phyloP scores from a whole-genome alignment of 2,797 vertebrate genomes.

The Gallinago solitaria region DNA sequence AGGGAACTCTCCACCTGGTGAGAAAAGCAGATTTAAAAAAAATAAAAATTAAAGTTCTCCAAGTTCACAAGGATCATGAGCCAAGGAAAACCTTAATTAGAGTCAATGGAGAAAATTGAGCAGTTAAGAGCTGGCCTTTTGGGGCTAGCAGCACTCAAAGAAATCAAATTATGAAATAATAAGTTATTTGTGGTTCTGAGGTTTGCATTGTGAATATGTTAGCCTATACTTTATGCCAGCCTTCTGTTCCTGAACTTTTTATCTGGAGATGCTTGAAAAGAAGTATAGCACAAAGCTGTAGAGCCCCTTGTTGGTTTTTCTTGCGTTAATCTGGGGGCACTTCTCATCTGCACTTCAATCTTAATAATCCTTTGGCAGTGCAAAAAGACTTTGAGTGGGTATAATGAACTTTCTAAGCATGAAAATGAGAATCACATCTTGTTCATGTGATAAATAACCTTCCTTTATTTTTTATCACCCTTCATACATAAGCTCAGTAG shows the following conservation, averaged over 20 bases:
- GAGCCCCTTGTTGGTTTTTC: background rate
- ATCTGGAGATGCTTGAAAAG: background rate
- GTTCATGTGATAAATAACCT: background rate
- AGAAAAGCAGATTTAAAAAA: conserved; percentile 35
- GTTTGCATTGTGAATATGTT: background rate
- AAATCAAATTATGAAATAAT: conserved; percentile 31
- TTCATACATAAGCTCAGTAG: background rate
- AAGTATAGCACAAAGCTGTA: background rate
- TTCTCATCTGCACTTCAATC: background rate
- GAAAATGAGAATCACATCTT: background rate
- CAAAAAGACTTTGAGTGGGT: background rate
- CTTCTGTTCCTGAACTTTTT: background rate
- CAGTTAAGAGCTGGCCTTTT: conserved; percentile 42
- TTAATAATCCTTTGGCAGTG: background rate
- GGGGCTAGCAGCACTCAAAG: conserved; percentile 6
- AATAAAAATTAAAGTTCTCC: conserved; percentile 1
- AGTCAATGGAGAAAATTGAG: conserved; percentile 38
- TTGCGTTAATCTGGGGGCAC: background rate
- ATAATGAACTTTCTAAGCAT: background rate
- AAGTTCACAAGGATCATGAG: conserved; percentile 13
- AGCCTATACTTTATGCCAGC: background rate
- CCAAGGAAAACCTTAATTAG: conserved; percentile 66
- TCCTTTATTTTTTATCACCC: background rate
- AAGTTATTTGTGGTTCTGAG: conserved; percentile 38
- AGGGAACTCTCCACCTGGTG: conserved; percentile 66